Conservation (phyloP, 1,140 invertebrate species). For the Drosophila kikkawai region DNA sequence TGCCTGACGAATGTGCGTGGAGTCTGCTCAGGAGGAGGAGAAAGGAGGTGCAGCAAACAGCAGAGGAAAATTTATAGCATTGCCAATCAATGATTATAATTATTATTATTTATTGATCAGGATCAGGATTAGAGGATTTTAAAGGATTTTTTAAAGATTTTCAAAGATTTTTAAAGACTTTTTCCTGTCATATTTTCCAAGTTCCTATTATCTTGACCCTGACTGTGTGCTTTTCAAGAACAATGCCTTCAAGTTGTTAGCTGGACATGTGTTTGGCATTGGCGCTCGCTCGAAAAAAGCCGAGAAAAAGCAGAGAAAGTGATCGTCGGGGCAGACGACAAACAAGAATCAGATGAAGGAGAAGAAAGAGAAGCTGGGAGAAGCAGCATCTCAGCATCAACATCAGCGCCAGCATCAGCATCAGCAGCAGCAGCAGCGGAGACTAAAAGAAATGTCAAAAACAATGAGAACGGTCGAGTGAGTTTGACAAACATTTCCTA, state of each 20-base stretch:
- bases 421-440: constrained; percentile 31
- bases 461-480: constrained; percentile 83
- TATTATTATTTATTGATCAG: neutral
- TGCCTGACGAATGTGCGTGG: constrained; percentile 76
- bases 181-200: neutral
- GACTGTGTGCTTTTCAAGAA: constrained; percentile 17
- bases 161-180: neutral
- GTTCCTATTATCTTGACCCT: neutral
- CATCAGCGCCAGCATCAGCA: neutral
- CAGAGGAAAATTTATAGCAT: constrained; percentile 10
- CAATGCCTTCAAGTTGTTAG: constrained; percentile 40
- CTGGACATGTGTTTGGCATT: constrained; percentile 49
- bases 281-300: constrained; percentile 24
- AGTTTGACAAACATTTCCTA: constrained; percentile 85
- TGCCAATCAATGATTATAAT: neutral
- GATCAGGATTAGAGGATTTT: neutral
- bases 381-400: neutral
- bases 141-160: neutral
- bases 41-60: constrained; percentile 19
- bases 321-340: constrained; percentile 27
- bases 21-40: constrained; percentile 4
- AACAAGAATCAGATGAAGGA: constrained; percentile 8
- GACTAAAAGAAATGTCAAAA: constrained; percentile 84
- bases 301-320: constrained; percentile 42
- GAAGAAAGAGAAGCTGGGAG: constrained; percentile 8